Evolutionary conservation across 1,140 invertebrate species (phyloP), one percentile per base, ranked within the genome.

Genomic region (Psix sp.): DNA sequence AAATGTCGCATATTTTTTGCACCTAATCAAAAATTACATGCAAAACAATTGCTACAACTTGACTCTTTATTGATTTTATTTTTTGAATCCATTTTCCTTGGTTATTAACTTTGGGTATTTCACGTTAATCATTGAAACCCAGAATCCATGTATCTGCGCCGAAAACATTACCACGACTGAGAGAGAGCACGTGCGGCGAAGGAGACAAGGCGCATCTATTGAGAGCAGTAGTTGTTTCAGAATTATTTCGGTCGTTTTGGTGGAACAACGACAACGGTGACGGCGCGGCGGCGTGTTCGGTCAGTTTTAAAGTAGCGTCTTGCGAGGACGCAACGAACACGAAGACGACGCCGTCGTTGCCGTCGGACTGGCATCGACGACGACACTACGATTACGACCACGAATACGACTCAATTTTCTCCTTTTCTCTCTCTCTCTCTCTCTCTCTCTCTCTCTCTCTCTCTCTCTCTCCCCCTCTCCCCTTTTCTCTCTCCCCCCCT

Each of bases 261-360:
- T 39, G 9, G 24, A 13, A 43, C 51, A 26, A 43, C 33, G 65
- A 26, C 76, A n/a, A n/a, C n/a, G n/a, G n/a, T n/a, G n/a, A n/a
- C n/a, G 76, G 74, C 68, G 40, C 65, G 76, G 77, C 70, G 76
- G 76, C 60, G 60, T 49, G 17, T 24, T 45, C 20, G 39, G 26
- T 21, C 24, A 87, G 85, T 87, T 77, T 84, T 80, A 79, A 77
- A 82, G 77, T 82, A 76, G 80, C 84, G 83, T 84, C 82, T 81
- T 77, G 70, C 71, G 75, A 76, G 74, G 80, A 85, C 82, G 80
- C 81, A 82, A 77, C 78, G 77, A 80, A 54, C 29, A 54, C 78
- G 75, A 77, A 76, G 71, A 74, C 72, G 74, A 56, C 68, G 70
- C 9, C 70, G 71, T 45, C 49, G 71, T 45, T 62, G 62, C 36